Percentiles rank a stretch among this genome's conserved stretches.
Evolutionary conservation across 2,888 invertebrate species (phyloP).

Genomic region (Slavum lentiscoides): DNA sequence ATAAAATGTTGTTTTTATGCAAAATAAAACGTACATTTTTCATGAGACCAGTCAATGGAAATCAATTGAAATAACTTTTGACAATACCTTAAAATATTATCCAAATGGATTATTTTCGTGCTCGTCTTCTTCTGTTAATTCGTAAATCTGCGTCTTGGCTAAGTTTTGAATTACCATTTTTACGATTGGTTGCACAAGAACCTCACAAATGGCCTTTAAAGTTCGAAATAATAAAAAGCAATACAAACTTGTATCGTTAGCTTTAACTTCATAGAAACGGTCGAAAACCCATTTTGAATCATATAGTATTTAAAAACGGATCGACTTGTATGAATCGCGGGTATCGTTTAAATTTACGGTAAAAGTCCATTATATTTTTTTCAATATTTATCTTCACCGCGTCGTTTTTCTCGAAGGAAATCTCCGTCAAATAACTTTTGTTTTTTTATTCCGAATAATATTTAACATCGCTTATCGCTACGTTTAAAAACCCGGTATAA

Average conservation of each 20-base stretch:
- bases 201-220: conserved; percentile 25
- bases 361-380: too few relatives aligned
- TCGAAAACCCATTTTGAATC: too few relatives aligned
- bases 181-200: conserved; percentile 33
- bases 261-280: background rate
- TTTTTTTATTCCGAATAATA: too few relatives aligned
- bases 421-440: too few relatives aligned
- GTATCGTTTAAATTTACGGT: too few relatives aligned
- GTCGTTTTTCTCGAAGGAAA: too few relatives aligned
- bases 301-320: too few relatives aligned
- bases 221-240: conserved; percentile 29
- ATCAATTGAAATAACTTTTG: background rate
- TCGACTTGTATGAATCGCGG: too few relatives aligned
- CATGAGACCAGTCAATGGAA: background rate
- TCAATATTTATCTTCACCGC: too few relatives aligned
- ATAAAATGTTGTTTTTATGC: background rate
- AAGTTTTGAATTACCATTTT: conserved; percentile 44
- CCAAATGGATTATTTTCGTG: background rate
- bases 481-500: too few relatives aligned
- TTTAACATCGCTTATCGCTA: too few relatives aligned
- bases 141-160: conserved; percentile 8
- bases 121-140: background rate
- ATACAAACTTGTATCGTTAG: conserved; percentile 6
- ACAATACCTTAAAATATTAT: conserved; percentile 17
- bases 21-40: background rate